Evolutionary conservation across 1,140 invertebrate genomes (phyloP).

Genomic region (Thaumatotibia leucotreta): DNA sequence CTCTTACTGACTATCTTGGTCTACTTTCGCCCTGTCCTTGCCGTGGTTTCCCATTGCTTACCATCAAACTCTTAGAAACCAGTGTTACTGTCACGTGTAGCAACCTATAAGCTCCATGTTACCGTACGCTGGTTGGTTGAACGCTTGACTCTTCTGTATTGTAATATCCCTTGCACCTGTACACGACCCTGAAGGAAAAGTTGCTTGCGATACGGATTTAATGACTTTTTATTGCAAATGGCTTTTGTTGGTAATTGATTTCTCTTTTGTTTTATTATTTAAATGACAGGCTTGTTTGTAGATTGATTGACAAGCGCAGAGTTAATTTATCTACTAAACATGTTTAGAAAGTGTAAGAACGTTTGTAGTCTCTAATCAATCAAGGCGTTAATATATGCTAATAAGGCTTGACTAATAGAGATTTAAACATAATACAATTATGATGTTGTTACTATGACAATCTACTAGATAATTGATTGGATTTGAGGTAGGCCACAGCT

Average conservation of each 20-base stretch:
- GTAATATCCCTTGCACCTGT: neutral
- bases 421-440: neutral
- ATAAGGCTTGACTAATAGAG: neutral
- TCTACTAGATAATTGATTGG: too few species aligned
- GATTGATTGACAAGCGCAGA: neutral
- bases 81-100: neutral
- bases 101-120: neutral
- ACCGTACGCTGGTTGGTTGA: neutral
- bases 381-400: neutral
- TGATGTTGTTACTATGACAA: too few species aligned
- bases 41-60: neutral
- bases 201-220: constrained; percentile 9
- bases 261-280: neutral
- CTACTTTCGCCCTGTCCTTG: constrained; percentile 19
- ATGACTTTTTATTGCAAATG: constrained; percentile 5
- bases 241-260: neutral
- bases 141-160: neutral
- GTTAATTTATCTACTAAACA: neutral
- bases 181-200: neutral
- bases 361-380: neutral
- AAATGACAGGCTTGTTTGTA: neutral
- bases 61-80: neutral
- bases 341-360: neutral
- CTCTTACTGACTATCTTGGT: constrained; percentile 41
- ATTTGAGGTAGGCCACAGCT: too few species aligned